Conservation (phyloP, 2,797 vertebrate genomes). For the Pantherophis vulpinus region DNA sequence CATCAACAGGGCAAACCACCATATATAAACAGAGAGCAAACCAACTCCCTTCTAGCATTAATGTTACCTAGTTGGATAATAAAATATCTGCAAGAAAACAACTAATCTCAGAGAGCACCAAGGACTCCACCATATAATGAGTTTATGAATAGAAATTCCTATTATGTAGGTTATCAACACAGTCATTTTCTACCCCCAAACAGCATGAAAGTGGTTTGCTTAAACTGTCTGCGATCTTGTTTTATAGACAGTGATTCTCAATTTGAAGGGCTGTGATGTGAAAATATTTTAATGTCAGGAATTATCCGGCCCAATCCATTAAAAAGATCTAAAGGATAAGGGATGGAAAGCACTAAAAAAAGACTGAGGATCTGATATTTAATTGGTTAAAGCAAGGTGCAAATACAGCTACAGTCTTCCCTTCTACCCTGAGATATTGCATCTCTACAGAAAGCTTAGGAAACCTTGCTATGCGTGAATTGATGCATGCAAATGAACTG, state of each 20-base stretch:
- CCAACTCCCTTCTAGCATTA: background rate
- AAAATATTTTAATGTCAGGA: background rate
- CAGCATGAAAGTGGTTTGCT: background rate
- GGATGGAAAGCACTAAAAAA: background rate
- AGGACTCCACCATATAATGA: constrained; percentile 23
- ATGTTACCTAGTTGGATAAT: background rate
- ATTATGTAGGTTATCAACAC: background rate
- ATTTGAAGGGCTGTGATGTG: background rate
- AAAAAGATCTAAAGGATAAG: background rate
- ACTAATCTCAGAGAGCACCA: background rate
- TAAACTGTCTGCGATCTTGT: too few relatives aligned
- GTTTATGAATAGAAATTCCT: background rate
- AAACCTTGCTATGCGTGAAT: background rate
- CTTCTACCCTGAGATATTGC: background rate
- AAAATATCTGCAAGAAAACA: background rate
- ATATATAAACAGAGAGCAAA: background rate
- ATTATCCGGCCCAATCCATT: background rate
- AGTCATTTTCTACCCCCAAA: background rate
- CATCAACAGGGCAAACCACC: background rate
- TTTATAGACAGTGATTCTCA: background rate
- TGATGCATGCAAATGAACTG: background rate
- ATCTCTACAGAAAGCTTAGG: background rate
- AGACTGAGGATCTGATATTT: background rate
- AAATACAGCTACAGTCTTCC: background rate
- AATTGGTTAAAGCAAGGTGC: background rate